Conservation (phyloP, 1,140 invertebrate species). For the Odontomachus brunneus region DNA sequence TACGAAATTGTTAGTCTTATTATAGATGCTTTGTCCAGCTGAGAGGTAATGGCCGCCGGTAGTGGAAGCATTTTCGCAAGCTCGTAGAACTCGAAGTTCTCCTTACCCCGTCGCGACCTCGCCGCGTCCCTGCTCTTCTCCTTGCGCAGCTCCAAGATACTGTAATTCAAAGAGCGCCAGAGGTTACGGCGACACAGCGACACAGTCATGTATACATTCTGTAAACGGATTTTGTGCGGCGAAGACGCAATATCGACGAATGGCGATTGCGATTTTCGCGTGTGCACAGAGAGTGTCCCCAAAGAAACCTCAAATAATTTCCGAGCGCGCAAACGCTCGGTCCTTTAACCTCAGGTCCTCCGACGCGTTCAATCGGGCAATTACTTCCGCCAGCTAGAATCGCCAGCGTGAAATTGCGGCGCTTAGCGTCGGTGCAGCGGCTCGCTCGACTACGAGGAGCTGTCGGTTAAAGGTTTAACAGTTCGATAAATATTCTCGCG, state of each 20-base stretch:
- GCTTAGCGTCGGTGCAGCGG: background rate
- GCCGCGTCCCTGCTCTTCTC: constrained; percentile 99
- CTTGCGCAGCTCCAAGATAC: constrained; percentile 97
- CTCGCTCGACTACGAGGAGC: background rate
- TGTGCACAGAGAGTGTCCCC: too few relatives aligned
- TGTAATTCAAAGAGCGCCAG: constrained; percentile 86
- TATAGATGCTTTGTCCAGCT: constrained; percentile 99
- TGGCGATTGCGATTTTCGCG: too few relatives aligned
- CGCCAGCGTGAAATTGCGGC: background rate
- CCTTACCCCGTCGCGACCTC: constrained; percentile 96
- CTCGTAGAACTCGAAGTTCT: constrained; percentile 99
- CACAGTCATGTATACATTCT: too few relatives aligned
- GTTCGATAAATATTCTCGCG: background rate
- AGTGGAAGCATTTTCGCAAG: constrained; percentile 98
- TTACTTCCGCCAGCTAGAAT: background rate
- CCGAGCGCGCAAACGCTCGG: background rate
- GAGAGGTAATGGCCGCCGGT: constrained; percentile 97
- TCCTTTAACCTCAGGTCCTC: background rate
- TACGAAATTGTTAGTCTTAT: constrained; percentile 99
- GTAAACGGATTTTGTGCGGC: too few relatives aligned
- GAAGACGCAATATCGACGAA: too few relatives aligned
- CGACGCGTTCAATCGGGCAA: too few relatives aligned
- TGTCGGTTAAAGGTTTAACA: background rate
- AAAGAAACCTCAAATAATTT: constrained; percentile 27
- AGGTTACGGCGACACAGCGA: constrained; percentile 34